phyloP scores from a whole-genome alignment of 2,113 vertebrate species.

The Calidris pugnax region DNA sequence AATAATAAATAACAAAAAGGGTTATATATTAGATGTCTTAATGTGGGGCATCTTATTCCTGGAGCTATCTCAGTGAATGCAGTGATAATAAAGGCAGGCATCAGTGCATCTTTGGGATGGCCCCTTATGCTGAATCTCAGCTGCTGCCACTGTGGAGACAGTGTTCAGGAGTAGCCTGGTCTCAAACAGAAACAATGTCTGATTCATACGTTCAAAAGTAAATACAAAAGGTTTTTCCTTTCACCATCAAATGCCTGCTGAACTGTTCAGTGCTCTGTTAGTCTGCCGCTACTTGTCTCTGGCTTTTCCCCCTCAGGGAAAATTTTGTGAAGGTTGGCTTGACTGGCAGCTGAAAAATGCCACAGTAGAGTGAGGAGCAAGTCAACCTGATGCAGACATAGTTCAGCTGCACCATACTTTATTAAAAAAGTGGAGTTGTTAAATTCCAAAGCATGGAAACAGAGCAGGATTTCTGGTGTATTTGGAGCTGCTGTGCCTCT shows the following conservation, averaged over 20 bases:
- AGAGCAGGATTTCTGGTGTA: not conserved
- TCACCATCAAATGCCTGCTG: not conserved
- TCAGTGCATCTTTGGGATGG: not conserved
- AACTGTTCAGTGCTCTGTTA: not conserved
- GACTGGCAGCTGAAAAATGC: not conserved
- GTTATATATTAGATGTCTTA: not conserved
- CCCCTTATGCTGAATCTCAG: not conserved
- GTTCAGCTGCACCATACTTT: not conserved
- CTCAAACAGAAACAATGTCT: not conserved
- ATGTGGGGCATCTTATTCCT: not conserved
- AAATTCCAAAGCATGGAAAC: not conserved
- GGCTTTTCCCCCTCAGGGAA: not conserved
- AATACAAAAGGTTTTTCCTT: not conserved
- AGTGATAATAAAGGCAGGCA: not conserved
- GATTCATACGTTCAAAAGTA: not conserved
- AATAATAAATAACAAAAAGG: not conserved
- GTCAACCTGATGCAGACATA: not conserved
- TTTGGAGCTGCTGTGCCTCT: not conserved
- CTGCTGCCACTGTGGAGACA: not conserved
- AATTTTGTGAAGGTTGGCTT: conserved; percentile 2
- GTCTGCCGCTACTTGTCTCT: not conserved
- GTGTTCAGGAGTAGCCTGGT: not conserved
- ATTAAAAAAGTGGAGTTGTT: not conserved
- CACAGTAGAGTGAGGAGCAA: not conserved
- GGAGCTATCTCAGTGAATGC: not conserved